Evolutionary conservation across 2,888 invertebrate genomes (phyloP), one percentile per base, ranked within the genome.

Genomic region (Coelinius sp.): DNA sequence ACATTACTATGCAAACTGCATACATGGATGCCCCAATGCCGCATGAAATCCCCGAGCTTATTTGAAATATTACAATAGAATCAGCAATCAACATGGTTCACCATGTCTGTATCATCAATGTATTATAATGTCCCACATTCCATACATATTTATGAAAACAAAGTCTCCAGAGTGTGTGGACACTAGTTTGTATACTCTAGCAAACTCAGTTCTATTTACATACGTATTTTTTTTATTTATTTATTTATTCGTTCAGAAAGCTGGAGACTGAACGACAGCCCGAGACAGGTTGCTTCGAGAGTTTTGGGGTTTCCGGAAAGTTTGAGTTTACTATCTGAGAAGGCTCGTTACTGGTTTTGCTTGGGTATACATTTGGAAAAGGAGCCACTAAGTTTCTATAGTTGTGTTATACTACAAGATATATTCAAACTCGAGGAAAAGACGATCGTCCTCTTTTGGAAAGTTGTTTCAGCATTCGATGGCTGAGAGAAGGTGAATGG

Each of bases 41-140:
- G 52, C 62, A 62, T 56, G 53, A 31, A 68, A 59, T 25, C 46
- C 68, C 31, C 12, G 12, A 24, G 62, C 44, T 24, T 68, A 62
- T 68, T 59, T 10, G 79, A 80, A 76, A 25, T 78, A 82, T 83
- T 83, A 80, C 79, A 79, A 83, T 83, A 80, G 81, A 75, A 81
- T 82, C 81, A 78, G 76, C 74, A 81, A 80, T 80, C 76, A 56
- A 72, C 73, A 56, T 70, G 73, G 73, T 44, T 73, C 68, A 56
- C 14, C 59, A 41, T 25, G 24, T 41, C 27, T 27, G 17, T 52
- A 25, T 44, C 24, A 44, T 35, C 38, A 38, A 66, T 17, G 31
- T 10, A 63, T 63, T 41, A 41, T 41, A 63, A 22, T 38, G 12
- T 20, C 38, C 12, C 35, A 31, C 66, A 25, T 52, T 68, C 38